Conservation (phyloP, 2,888 invertebrate genomes). For the Hypsopygia costalis region DNA sequence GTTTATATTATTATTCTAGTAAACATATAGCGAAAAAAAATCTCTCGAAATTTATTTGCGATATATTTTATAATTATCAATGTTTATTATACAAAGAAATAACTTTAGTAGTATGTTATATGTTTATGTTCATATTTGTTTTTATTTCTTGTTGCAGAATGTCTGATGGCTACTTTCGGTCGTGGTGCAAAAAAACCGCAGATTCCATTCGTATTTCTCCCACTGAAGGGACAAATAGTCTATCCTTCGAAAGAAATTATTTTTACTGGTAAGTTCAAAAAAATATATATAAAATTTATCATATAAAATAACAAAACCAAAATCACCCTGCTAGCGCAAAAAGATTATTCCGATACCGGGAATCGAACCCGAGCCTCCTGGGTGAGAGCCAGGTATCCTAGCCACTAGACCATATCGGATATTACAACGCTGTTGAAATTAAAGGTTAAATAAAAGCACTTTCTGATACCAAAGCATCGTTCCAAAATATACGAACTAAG, state of each 20-base stretch:
- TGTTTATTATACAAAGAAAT: no score
- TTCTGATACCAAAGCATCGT: no score
- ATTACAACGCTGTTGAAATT: slow-evolving; percentile 12
- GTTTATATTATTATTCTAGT: no score
- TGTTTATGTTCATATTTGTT: no score
- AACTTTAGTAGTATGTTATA: no score
- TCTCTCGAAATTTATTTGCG: no score
- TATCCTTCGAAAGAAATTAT: slow-evolving; percentile 93
- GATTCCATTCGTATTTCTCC: slow-evolving; percentile 92
- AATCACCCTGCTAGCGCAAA: no score
- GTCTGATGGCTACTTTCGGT: slow-evolving; percentile 85
- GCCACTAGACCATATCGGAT: slow-evolving; percentile 83
- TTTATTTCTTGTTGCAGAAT: slow-evolving; percentile 72
- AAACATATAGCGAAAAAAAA: no score
- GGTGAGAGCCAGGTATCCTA: slow-evolving; percentile 83
- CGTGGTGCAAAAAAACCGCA: slow-evolving; percentile 84
- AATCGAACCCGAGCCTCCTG: slow-evolving; percentile 82
- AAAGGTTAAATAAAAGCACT: no score
- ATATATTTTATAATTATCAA: no score
- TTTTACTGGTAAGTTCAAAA: slow-evolving; percentile 83
- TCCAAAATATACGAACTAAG: no score
- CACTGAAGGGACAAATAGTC: slow-evolving; percentile 91
- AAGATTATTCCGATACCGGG: slow-evolving; percentile 70
- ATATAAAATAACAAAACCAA: slow-evolving; percentile 8
- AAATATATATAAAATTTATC: not conserved